These are phyloP conservation scores for Orcinus orca DNA, from an alignment of 2,113 vertebrate genomes.

Conservation along the genomic window DNA sequence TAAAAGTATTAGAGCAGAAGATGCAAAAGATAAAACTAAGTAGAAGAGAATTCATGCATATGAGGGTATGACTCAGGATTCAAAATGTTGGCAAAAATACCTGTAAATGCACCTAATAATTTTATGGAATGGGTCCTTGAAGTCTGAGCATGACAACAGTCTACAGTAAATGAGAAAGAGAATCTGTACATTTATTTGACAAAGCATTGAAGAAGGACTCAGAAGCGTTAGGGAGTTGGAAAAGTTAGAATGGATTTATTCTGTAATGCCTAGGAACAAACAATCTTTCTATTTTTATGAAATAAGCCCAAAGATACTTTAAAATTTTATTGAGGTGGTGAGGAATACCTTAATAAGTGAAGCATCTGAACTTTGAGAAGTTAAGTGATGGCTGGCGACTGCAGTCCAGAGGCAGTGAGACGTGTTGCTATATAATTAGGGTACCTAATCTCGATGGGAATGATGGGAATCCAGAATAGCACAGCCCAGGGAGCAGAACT, in stretches of 20 bases:
- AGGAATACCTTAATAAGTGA: background rate
- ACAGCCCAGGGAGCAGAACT: background rate
- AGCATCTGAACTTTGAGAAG: background rate
- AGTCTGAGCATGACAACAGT: background rate
- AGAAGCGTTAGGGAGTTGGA: background rate
- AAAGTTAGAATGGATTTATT: background rate
- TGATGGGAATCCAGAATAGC: background rate
- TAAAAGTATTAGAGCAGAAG: background rate
- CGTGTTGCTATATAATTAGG: background rate
- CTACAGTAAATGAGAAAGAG: background rate
- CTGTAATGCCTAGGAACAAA: background rate
- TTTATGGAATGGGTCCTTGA: background rate
- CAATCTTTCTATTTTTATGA: background rate
- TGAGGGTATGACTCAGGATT: background rate
- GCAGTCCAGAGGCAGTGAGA: background rate
- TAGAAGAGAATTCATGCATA: background rate
- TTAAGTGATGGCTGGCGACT: background rate
- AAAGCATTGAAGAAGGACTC: background rate
- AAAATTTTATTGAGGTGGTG: background rate
- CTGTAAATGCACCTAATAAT: background rate
- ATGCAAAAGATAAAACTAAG: background rate
- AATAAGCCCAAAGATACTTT: background rate
- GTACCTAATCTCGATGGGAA: background rate
- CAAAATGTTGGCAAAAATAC: background rate
- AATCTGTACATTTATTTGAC: background rate